Conservation (phyloP, 1,140 invertebrate species). For the Aphis craccivora region DNA sequence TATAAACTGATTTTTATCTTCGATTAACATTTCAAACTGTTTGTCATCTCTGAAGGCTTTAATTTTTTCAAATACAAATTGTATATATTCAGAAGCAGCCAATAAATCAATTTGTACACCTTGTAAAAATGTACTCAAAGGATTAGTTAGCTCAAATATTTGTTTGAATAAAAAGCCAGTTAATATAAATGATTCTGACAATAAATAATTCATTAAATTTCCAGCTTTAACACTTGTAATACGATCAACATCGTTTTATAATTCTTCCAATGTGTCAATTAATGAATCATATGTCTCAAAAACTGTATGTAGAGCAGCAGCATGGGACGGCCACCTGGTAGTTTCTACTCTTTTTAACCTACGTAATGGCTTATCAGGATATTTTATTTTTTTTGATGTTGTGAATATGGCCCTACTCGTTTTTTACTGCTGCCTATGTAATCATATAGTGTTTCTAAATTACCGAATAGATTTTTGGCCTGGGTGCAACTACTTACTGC, state of each 20-base stretch:
- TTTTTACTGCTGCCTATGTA: neutral
- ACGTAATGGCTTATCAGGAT: neutral
- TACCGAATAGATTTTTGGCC: neutral
- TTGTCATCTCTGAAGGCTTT: neutral
- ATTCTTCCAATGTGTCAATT: neutral
- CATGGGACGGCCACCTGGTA: neutral
- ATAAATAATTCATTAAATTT: neutral
- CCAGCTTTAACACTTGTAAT: neutral
- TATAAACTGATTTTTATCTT: neutral
- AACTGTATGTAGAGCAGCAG: neutral
- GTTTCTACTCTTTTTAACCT: neutral
- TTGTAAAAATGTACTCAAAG: neutral
- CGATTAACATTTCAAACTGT: neutral
- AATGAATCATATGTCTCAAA: neutral
- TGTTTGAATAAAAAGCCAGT: neutral
- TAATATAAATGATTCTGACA: neutral
- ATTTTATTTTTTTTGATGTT: neutral
- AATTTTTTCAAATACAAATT: too few relatives aligned
- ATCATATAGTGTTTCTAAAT: neutral
- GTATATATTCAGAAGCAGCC: neutral
- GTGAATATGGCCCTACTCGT: neutral
- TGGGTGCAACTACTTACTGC: neutral
- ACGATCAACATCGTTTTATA: neutral
- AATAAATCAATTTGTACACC: neutral
- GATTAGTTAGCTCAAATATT: neutral